Conservation (phyloP, 2,113 vertebrate genomes). For the Tricholaema leucomelas region DNA sequence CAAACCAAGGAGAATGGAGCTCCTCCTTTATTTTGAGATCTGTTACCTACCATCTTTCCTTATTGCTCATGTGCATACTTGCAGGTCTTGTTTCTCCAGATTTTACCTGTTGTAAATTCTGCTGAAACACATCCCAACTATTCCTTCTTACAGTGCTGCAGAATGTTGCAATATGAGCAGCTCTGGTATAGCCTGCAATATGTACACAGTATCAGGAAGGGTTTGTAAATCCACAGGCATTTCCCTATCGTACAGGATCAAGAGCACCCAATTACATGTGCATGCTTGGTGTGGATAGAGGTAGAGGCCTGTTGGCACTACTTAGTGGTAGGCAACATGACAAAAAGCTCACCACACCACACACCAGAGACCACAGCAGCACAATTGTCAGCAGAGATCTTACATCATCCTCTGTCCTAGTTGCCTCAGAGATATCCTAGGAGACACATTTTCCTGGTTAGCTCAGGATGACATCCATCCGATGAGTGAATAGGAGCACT, state of each 20-base stretch:
- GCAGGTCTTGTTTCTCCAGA: too few relatives aligned
- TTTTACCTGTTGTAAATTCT: too few relatives aligned
- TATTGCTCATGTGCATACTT: too few relatives aligned
- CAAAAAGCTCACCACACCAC: background rate
- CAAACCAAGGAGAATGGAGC: too few relatives aligned
- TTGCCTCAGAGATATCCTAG: background rate
- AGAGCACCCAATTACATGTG: accelerated
- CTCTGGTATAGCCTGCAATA: background rate
- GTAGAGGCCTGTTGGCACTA: background rate
- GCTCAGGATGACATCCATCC: too few relatives aligned
- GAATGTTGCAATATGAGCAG: accelerated
- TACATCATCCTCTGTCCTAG: accelerated
- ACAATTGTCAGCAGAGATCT: background rate
- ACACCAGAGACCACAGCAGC: background rate
- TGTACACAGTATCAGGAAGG: accelerated
- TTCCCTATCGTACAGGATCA: too few relatives aligned
- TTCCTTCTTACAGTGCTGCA: background rate
- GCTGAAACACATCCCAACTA: too few relatives aligned
- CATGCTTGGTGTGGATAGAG: accelerated
- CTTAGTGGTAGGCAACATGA: accelerated
- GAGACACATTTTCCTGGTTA: background rate
- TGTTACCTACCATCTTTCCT: too few relatives aligned
- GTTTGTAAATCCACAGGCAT: background rate
- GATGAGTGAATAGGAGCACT: accelerated
- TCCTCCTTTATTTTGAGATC: too few relatives aligned